phyloP scores from a whole-genome alignment of 1,140 invertebrate genomes.

The Caenorhabditis inopinata region DNA sequence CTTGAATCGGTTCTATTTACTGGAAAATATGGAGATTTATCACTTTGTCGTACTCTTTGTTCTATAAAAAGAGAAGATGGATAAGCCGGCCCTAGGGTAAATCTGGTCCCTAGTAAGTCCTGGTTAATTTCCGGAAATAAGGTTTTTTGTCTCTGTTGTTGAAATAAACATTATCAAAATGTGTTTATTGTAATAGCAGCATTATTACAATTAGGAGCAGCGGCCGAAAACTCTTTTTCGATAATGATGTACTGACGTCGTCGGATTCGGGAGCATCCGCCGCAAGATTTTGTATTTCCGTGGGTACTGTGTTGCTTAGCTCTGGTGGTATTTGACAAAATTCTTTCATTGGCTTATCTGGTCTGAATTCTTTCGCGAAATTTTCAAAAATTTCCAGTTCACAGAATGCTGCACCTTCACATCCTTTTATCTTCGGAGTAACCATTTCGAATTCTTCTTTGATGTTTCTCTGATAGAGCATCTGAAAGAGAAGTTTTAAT shows the following conservation, averaged over 20 bases:
- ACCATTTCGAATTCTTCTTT: not conserved
- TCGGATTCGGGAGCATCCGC: no score
- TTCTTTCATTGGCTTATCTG: not conserved
- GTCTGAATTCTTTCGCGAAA: not conserved
- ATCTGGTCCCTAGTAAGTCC: no score
- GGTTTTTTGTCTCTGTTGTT: conserved; percentile 50
- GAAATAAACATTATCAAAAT: not conserved
- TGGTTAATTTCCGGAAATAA: conserved; percentile 83
- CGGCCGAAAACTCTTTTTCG: not conserved
- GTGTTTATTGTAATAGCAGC: not conserved
- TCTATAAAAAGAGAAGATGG: no score
- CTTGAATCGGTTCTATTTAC: no score
- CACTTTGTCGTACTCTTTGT: no score
- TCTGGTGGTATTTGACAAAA: not conserved
- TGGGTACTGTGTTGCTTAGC: not conserved
- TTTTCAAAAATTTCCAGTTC: not conserved
- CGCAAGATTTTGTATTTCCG: not conserved
- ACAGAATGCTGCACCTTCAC: not conserved
- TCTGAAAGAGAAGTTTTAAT: not conserved
- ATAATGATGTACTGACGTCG: no score
- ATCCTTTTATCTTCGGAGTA: not conserved
- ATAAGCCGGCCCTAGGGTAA: no score
- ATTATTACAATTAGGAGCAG: not conserved
- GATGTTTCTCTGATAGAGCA: not conserved
- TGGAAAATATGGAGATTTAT: no score